Percentiles rank a stretch among this genome's conserved stretches.
phyloP scores from a whole-genome alignment of 2,888 invertebrate genomes.

The Adelognathus sp. region DNA sequence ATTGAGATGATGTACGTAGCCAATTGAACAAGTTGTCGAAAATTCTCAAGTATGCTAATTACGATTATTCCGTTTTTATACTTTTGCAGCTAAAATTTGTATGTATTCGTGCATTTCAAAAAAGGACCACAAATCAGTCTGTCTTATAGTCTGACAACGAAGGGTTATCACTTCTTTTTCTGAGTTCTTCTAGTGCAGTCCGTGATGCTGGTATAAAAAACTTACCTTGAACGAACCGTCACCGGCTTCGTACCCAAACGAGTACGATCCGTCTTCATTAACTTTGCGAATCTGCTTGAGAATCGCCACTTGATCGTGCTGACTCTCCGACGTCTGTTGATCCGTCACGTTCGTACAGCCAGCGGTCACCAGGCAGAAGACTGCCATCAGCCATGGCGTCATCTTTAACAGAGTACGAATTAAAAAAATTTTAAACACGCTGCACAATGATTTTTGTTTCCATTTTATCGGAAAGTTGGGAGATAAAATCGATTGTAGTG shows the following conservation, averaged over 20 bases:
- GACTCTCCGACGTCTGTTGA: conserved; percentile 83
- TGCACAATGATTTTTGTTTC: conserved; percentile 28
- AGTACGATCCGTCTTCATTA: conserved; percentile 92
- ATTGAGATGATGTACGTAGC: too few species aligned
- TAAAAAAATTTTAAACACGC: conserved; percentile 33
- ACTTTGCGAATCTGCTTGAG: conserved; percentile 91
- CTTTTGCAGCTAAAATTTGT: too few species aligned
- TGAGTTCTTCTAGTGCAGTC: background rate
- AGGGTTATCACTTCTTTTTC: too few species aligned
- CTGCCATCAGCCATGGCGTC: conserved; percentile 80
- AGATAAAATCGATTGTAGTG: background rate
- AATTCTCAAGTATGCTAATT: too few species aligned
- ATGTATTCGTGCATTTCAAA: too few species aligned
- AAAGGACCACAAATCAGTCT: too few species aligned
- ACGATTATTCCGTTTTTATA: too few species aligned
- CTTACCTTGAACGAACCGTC: conserved; percentile 90
- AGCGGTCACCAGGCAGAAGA: conserved; percentile 78
- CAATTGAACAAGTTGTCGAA: too few species aligned
- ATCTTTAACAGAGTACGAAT: conserved; percentile 73
- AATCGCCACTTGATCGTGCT: conserved; percentile 88
- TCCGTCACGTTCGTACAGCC: conserved; percentile 79
- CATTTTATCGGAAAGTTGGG: background rate
- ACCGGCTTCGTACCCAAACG: conserved; percentile 92
- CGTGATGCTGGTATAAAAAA: background rate
- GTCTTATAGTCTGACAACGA: too few species aligned